Conservation (phyloP, 1,140 invertebrate genomes). For the Oryzaephilus surinamensis region DNA sequence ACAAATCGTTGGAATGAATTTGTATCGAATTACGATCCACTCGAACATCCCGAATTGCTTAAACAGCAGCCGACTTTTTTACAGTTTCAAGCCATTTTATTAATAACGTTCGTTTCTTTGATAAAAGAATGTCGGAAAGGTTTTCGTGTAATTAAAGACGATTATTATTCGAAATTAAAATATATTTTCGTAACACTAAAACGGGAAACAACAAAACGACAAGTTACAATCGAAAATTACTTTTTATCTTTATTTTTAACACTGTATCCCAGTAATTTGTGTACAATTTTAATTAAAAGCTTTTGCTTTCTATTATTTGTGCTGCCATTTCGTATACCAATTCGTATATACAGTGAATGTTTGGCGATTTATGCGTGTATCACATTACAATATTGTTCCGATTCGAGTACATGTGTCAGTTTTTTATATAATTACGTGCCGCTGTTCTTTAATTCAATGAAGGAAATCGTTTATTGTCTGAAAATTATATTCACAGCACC, state of each 20-base stretch:
- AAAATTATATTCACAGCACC: conserved; percentile 46
- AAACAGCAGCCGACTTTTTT: conserved; percentile 49
- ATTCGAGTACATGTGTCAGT: conserved; percentile 36
- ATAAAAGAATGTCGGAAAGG: conserved; percentile 45
- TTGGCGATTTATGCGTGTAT: conserved; percentile 33
- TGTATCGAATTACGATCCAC: conserved; percentile 63
- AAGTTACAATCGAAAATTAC: conserved; percentile 38
- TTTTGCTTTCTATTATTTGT: too few species aligned
- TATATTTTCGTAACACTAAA: conserved; percentile 35
- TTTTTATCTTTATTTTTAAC: conserved; percentile 32
- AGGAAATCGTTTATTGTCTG: conserved; percentile 46
- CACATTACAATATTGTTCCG: conserved; percentile 34
- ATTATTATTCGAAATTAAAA: conserved; percentile 24
- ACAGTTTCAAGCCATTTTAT: conserved; percentile 44
- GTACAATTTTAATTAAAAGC: conserved; percentile 22
- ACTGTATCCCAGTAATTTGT: conserved; percentile 36
- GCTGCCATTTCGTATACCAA: conserved; percentile 33
- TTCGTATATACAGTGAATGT: conserved; percentile 36
- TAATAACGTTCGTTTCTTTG: conserved; percentile 47
- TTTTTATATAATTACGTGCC: conserved; percentile 46
- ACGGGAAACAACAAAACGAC: conserved; percentile 37
- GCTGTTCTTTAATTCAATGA: conserved; percentile 41
- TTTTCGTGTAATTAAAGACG: conserved; percentile 26
- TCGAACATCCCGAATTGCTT: conserved; percentile 53
- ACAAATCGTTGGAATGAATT: conserved; percentile 72